Conservation (phyloP, 1,140 invertebrate species). For the Drosophila sp. region DNA sequence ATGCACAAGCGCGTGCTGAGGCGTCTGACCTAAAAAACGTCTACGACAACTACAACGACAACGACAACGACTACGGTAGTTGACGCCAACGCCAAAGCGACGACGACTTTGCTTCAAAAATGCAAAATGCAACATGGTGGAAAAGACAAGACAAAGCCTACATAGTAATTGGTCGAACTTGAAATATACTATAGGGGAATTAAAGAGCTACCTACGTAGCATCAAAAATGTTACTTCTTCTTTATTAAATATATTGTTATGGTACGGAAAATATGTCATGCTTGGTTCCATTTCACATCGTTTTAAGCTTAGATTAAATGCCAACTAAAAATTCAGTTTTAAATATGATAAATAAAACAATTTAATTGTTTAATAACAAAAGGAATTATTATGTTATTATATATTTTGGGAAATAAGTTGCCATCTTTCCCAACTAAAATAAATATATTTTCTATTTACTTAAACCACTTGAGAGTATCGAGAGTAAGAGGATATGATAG, state of each 20-base stretch:
- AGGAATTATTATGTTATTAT: too few relatives aligned
- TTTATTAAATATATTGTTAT: too few relatives aligned
- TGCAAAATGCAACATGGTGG: conserved; percentile 36
- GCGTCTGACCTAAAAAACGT: conserved; percentile 67
- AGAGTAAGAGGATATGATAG: not conserved
- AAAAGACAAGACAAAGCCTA: conserved; percentile 10
- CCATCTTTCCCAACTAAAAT: not conserved
- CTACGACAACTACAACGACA: conserved; percentile 30
- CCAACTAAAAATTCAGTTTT: not conserved
- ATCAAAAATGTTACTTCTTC: too few relatives aligned
- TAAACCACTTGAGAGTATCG: too few relatives aligned
- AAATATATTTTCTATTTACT: not conserved
- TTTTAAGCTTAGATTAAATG: too few relatives aligned
- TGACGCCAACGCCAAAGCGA: conserved; percentile 65
- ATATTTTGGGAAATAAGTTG: too few relatives aligned
- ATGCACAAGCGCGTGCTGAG: conserved; percentile 63
- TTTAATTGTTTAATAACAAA: too few relatives aligned
- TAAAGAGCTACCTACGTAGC: too few relatives aligned
- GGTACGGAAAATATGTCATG: too few relatives aligned
- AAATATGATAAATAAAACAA: too few relatives aligned
- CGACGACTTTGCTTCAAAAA: conserved; percentile 49
- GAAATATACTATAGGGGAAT: not conserved
- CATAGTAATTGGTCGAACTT: not conserved
- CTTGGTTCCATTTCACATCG: too few relatives aligned
- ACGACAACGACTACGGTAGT: conserved; percentile 52